Evolutionary conservation across 2,888 invertebrate genomes (phyloP).

Genomic region (Charanyca ferruginea): DNA sequence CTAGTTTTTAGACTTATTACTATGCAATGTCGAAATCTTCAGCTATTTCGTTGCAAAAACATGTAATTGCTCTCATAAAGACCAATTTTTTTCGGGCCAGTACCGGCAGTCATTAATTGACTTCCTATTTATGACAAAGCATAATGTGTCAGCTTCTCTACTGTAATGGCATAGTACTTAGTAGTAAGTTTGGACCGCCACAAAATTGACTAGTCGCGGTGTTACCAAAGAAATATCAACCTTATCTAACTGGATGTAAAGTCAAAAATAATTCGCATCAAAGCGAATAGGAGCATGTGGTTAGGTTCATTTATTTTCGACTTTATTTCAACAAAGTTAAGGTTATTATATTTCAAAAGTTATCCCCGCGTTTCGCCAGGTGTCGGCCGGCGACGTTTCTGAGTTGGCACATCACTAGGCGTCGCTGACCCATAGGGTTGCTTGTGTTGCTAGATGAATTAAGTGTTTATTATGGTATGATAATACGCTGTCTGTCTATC

Average conservation of each 20-base stretch:
- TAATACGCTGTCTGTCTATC: slow-evolving; percentile 7
- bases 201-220: neutral
- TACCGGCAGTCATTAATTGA: slow-evolving; percentile 19
- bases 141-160: slow-evolving; percentile 22
- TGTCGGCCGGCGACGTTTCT: neutral
- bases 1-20: slow-evolving; percentile 15
- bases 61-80: slow-evolving; percentile 2
- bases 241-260: neutral
- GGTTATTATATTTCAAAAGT: slow-evolving; percentile 3
- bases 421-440: slow-evolving; percentile 11
- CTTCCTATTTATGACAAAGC: slow-evolving; percentile 35
- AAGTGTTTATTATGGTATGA: slow-evolving; percentile 16
- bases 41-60: neutral
- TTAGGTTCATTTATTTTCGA: neutral
- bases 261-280: neutral
- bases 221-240: slow-evolving; percentile 8
- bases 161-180: slow-evolving; percentile 37
- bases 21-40: slow-evolving; percentile 6
- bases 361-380: neutral
- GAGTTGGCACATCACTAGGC: too few species aligned
- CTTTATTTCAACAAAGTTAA: neutral
- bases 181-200: slow-evolving; percentile 17
- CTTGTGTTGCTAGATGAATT: slow-evolving; percentile 26
- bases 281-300: neutral
- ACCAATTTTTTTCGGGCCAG: slow-evolving; percentile 8